phyloP scores from a whole-genome alignment of 2,113 vertebrate species.

The human (Homo sapiens) region DNA sequence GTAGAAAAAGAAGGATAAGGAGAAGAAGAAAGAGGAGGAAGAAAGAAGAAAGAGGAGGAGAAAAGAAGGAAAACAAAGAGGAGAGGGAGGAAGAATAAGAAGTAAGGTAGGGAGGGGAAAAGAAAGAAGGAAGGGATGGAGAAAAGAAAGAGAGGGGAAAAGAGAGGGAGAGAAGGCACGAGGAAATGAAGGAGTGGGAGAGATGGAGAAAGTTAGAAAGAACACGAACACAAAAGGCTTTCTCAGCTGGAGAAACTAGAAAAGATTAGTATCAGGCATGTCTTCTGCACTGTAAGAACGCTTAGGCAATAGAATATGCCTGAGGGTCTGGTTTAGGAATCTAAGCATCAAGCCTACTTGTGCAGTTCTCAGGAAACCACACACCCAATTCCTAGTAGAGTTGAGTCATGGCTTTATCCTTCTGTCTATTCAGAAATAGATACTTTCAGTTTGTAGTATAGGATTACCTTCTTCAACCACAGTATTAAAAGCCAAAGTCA shows the following conservation, averaged over 20 bases:
- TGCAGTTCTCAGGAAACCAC: slow-evolving; percentile 12
- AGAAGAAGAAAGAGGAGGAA: no score
- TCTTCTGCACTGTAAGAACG: neutral
- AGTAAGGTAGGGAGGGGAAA: no score
- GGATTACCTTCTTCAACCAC: slow-evolving; percentile 43
- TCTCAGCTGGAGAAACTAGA: neutral
- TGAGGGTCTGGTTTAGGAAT: neutral
- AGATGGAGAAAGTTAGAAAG: no score
- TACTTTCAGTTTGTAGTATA: neutral
- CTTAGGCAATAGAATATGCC: neutral
- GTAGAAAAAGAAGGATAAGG: accelerated
- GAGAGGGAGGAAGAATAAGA: no score
- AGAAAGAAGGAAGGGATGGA: accelerated
- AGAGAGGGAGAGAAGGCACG: accelerated
- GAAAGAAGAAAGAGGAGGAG: accelerated
- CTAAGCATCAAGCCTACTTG: neutral
- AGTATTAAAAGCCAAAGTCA: neutral
- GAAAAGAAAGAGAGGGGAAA: accelerated
- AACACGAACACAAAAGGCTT: neutral
- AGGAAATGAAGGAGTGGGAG: no score
- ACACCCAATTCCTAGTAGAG: neutral
- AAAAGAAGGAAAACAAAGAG: accelerated
- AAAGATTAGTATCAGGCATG: neutral
- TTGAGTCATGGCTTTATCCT: neutral
- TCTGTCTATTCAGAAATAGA: neutral